These are phyloP conservation scores for Drosophila azteca DNA, from an alignment of 1,140 invertebrate genomes.

Conservation along the genomic window DNA sequence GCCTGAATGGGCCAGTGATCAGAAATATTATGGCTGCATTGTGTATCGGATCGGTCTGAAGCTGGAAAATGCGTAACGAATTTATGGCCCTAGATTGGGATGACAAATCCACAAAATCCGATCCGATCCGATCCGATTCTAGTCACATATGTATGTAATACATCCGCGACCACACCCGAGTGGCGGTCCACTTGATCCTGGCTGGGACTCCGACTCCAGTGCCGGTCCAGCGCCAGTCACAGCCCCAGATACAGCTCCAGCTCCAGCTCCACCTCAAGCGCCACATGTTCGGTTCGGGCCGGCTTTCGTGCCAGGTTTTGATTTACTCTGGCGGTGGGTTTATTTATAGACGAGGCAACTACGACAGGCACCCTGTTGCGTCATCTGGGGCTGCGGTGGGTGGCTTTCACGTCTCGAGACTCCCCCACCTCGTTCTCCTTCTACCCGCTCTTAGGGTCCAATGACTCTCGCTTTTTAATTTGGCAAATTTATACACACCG, in stretches of 20 bases:
- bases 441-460: conserved; percentile 5
- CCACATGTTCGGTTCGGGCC: conserved; percentile 56
- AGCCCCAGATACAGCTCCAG: conserved; percentile 9
- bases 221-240: background rate
- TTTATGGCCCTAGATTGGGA: conserved; percentile 64
- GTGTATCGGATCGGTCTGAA: conserved; percentile 17
- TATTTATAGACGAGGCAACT: conserved; percentile 66
- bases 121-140: conserved; percentile 31
- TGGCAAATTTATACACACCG: conserved; percentile 76
- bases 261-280: conserved; percentile 37
- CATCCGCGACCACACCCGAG: conserved; percentile 67
- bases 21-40: conserved; percentile 64
- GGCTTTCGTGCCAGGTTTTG: conserved; percentile 71
- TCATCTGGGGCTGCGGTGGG: conserved; percentile 73
- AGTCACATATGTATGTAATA: conserved; percentile 49
- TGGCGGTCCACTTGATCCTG: conserved; percentile 70
- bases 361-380: conserved; percentile 64
- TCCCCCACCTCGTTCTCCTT: conserved; percentile 8
- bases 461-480: conserved; percentile 70
- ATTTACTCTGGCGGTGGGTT: conserved; percentile 70
- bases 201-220: conserved; percentile 4
- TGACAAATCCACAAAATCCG: conserved; percentile 66
- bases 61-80: conserved; percentile 65
- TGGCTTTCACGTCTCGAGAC: conserved; percentile 47
- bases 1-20: background rate